phyloP scores from a whole-genome alignment of 35 echinoderm and acorn worm genomes.

The Stichopus chloronotus region DNA sequence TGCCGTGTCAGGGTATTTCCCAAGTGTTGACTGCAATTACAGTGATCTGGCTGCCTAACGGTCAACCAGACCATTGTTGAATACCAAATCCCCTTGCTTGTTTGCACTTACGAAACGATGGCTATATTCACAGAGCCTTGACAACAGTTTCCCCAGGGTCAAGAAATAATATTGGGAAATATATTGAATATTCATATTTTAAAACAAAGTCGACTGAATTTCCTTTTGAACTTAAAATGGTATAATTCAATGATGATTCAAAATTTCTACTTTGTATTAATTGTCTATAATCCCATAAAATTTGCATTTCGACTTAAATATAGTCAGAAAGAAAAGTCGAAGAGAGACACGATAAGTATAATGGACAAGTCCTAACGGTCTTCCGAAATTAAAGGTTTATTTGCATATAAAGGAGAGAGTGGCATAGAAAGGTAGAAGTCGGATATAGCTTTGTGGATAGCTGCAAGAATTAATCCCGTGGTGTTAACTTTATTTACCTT shows the following conservation, averaged over 20 bases:
- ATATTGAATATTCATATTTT: neutral
- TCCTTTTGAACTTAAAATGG: neutral
- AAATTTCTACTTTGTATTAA: neutral
- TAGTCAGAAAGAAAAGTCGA: no score
- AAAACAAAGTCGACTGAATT: neutral
- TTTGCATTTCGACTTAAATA: no score
- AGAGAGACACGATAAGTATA: neutral
- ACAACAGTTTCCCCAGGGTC: constrained; percentile 5
- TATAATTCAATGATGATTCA: neutral
- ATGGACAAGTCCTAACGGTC: constrained; percentile 8
- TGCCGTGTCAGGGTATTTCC: no score
- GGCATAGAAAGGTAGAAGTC: neutral
- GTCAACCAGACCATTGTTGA: no score
- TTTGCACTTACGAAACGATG: neutral
- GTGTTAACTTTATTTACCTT: no score
- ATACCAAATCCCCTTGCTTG: no score
- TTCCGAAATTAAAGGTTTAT: neutral
- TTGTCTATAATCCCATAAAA: no score
- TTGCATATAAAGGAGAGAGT: neutral
- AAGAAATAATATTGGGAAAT: neutral
- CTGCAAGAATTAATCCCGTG: no score
- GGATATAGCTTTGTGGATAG: neutral
- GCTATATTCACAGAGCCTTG: neutral
- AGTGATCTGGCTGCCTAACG: no score
- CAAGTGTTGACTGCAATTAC: no score